Percentiles rank a stretch among this genome's conserved stretches.
Evolutionary conservation across 1,140 invertebrate genomes (phyloP).

Genomic region (Drosophila orosa): DNA sequence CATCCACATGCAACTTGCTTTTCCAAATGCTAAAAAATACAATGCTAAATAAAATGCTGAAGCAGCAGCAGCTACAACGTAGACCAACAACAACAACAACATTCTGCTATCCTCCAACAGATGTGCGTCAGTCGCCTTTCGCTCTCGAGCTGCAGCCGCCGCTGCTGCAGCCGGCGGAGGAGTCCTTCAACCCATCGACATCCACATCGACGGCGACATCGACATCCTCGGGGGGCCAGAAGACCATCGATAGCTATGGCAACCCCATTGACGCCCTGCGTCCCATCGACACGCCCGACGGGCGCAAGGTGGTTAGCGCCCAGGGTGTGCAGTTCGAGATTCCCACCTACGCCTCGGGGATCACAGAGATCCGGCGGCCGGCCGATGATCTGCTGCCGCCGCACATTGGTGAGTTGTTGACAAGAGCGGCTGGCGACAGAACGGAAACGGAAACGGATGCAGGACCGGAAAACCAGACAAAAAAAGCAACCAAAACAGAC

Average conservation of each 20-base stretch:
- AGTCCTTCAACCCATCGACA: slow-evolving; percentile 41
- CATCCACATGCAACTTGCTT: slow-evolving; percentile 38
- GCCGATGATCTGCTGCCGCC: slow-evolving; percentile 79
- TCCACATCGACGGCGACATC: neutral
- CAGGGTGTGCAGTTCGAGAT: slow-evolving; percentile 83
- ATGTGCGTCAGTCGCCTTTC: slow-evolving; percentile 78
- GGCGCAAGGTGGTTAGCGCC: slow-evolving; percentile 78
- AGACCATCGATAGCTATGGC: slow-evolving; percentile 78
- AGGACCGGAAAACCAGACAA: slow-evolving; percentile 12
- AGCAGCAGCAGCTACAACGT: slow-evolving; percentile 27
- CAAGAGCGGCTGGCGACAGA: slow-evolving; percentile 27
- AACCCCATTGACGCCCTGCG: slow-evolving; percentile 73
- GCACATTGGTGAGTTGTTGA: slow-evolving; percentile 84
- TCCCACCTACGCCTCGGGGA: slow-evolving; percentile 81
- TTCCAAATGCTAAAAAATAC: slow-evolving; percentile 9
- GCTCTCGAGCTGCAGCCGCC: slow-evolving; percentile 79
- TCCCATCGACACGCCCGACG: slow-evolving; percentile 80
- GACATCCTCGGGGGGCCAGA: slow-evolving; percentile 5
- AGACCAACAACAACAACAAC: slow-evolving; percentile 30
- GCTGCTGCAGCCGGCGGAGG: slow-evolving; percentile 46
- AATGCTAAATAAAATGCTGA: neutral
- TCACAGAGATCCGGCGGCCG: slow-evolving; percentile 79
- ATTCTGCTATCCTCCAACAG: slow-evolving; percentile 68
- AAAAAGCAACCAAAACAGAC: slow-evolving; percentile 7
- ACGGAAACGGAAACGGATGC: slow-evolving; percentile 23